Evolutionary conservation across 1,140 invertebrate genomes (phyloP), one percentile per base, ranked within the genome.

Genomic region (Sesamia nonagrioides): DNA sequence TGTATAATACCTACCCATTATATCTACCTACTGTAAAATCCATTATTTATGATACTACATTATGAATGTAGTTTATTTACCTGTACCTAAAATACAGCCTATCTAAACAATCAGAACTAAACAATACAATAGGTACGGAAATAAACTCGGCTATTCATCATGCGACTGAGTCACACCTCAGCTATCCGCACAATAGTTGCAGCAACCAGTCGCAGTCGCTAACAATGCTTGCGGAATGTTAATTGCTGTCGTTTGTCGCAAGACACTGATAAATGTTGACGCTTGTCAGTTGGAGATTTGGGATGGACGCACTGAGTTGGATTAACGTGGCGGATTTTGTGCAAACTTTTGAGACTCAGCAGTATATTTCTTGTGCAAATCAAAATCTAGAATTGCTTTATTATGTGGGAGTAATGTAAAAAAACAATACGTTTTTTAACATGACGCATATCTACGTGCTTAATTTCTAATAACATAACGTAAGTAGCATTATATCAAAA

Each of bases 191-290:
- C 89, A 90, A 90, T 90, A 74, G 87, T 86, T 88, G 85, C 87
- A 89, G 83, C 78, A 73, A 73, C 68, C 72, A 82, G 80, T 84
- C 83, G 85, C 73, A 83, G 83, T 82, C 81, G 86, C 84, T 90
- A 87, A 91, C 92, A 91, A 92, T 89, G 84, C 84, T 81, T 80
- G 84, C 50, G 83, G 92, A 91, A 94, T 92, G 91, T 94, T 94
- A 92, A 94, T 94, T 92, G 91, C 89, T 87, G 87, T 92, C 92
- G 88, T 92, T 94, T 92, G 89, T 89, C 82, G 83, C 81, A 81
- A 86, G 92, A 92, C 91, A 91, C 89, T 92, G 92, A 94, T 89
- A 90, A 92, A 92, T 92, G 91, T 90, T 92, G 91, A 91, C 88
- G 90, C 86, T 90, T 89, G 90, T 88, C 89, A 88, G 84, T 84